A percentile compares a stretch with the other conserved stretches of the same genome.
phyloP scores from a whole-genome alignment of 1,140 invertebrate genomes.

The Drosophila ananassae region DNA sequence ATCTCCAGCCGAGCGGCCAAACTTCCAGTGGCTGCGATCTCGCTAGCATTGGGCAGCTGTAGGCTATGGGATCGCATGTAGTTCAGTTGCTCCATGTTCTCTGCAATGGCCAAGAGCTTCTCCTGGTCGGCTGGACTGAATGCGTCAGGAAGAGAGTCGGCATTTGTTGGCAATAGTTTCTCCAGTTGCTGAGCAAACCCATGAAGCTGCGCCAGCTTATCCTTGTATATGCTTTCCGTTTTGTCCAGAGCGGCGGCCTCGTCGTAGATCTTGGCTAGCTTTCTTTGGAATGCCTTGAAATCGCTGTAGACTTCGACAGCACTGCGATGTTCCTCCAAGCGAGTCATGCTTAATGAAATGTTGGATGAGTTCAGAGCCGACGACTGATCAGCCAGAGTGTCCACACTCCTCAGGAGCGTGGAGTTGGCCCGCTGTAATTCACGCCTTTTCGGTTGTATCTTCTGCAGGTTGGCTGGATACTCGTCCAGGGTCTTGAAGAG shows the following conservation, averaged over 20 bases:
- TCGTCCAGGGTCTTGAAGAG: constrained; percentile 66
- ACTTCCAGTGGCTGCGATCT: constrained; percentile 17
- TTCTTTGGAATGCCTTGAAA: constrained; percentile 64
- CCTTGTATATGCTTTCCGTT: constrained; percentile 29
- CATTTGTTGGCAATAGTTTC: constrained; percentile 51
- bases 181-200: constrained; percentile 66
- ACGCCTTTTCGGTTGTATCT: constrained; percentile 39
- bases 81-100: constrained; percentile 65
- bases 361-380: constrained; percentile 20
- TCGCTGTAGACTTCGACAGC: constrained; percentile 54
- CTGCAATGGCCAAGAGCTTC: constrained; percentile 41
- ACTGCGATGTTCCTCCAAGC: constrained; percentile 33
- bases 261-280: constrained; percentile 36
- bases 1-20: constrained; percentile 43
- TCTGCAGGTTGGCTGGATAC: constrained; percentile 70
- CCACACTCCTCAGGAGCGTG: constrained; percentile 23
- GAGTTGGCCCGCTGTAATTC: constrained; percentile 58
- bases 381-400: constrained; percentile 27
- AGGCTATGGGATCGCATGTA: constrained; percentile 57
- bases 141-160: constrained; percentile 34
- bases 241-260: constrained; percentile 36
- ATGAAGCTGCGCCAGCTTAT: constrained; percentile 52
- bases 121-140: constrained; percentile 45
- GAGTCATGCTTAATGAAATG: constrained; percentile 17
- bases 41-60: constrained; percentile 21